Base-by-base conservation (phyloP, 2,797 vertebrate species). In the Erethizon dorsatum region DNA sequence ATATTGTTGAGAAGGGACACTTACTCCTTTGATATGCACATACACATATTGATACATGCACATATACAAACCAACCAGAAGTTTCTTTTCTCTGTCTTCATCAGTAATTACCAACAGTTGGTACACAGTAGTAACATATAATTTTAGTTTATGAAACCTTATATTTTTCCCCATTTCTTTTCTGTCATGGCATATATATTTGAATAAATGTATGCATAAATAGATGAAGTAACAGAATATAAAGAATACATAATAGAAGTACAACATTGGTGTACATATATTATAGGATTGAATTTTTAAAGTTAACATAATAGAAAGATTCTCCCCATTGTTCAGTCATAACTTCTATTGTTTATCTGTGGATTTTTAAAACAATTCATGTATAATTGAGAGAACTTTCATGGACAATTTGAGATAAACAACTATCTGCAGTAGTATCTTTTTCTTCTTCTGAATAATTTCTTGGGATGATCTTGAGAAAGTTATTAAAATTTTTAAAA, bases 221-320 rank as follows among this genome's bases (percentile, higher is more conserved):
- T 41, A 88, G 14, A 28, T 45, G 20, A 83, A 57, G 17, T 89
- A 65, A 77, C 14, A 73, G 41, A 54, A n/a, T 65, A 56, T 75
- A 20, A 56, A 73, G 20, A 56, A 56, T 77, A 61, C 20, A 63
- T n/a, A 56, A 31, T 7, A 50, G 18, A 83, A 82, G 52, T 59
- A 24, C 26, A 77, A 87, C 24, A 78, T 1, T 61, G 12, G n/a
- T 59, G 26, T 8, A 37, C 20, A 82, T 50, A 86, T 24, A 69
- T 22, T 85, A 77, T 2, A 87, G 14, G 73, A 90, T 33, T 89
- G 24, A 88, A 90, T 26, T 86, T 93, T 90, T 86, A 61, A 82
- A 90, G n/a, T 90, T 69, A 83, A 69, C 1, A 31, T 63, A 69
- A 61, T 56, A 50, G 45, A 86, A 90, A 83, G 14, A 93, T 59